Base-by-base conservation (phyloP, 2,797 vertebrate genomes). In the Enteromius argenteus region DNA sequence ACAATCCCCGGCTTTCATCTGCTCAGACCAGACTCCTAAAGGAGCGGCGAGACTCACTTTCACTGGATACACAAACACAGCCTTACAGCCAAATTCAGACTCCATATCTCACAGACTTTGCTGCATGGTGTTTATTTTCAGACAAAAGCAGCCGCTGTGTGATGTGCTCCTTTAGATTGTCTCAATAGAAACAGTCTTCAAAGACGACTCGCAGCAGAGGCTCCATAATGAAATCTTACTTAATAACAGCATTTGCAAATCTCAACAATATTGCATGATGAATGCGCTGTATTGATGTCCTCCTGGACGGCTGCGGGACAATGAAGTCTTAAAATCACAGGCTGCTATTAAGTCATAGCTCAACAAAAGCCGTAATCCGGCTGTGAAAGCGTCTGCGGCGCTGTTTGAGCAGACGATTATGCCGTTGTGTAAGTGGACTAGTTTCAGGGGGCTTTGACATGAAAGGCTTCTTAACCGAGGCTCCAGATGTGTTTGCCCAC, bases 1-100 rank as follows among this genome's bases (percentile, higher is more conserved):
- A 53, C 58, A 37, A 69, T 49, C 27, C 11, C 35, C 19, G 2
- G 8, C 80, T 72, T 71, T 60, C 51, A 72, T 62, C 30, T 60
- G 60, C 60, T 27, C 62, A 44, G 39, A 66, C 92, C 91, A 90
- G 90, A 86, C 86, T 51, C 71, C 89, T 89, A 90, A 87, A 91
- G 81, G 71, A 85, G 19, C 7, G 67, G 56, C 19, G 21, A 56
- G 53, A 21, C 14, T 73, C 46, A 3, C 27, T 32, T 21, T 73
- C 27, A 51, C 71, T 51, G 71, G 46, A 73, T 21, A 7, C 17
- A 51, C 27, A 73, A 21, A 13, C 27, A 21, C 27, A 73, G 19
- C 9, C 71, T 37, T 37, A 37, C 37, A 37, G 37, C 37, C 37
- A 7, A 37, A 37, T 37, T 37, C 37, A 49, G 42, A 30, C 42